Conservation (phyloP, 2,113 vertebrate genomes). For the Anoura caudifer region DNA sequence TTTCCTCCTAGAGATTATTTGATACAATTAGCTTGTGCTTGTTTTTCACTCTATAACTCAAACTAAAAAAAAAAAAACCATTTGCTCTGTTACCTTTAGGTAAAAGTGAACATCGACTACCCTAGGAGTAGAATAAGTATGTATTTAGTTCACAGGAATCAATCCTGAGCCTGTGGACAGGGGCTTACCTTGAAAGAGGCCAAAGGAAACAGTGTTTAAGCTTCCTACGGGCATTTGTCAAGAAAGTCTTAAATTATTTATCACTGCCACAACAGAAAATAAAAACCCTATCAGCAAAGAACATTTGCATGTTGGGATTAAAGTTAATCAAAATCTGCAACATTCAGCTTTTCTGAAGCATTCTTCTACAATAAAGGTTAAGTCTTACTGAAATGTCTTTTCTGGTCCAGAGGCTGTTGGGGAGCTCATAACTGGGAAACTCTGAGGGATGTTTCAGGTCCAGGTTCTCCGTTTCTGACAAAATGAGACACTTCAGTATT, state of each 20-base stretch:
- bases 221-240: neutral
- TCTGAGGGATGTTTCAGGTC: neutral
- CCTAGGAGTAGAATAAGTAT: neutral
- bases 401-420: neutral
- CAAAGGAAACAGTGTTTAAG: neutral
- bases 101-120: neutral
- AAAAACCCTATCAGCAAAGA: neutral
- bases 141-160: neutral
- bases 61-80: neutral
- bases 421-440: neutral
- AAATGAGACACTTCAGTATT: neutral
- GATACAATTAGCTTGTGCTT: constrained; percentile 42
- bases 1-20: constrained; percentile 59
- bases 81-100: neutral
- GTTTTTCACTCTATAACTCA: neutral
- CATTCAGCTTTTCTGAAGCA: neutral
- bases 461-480: neutral
- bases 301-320: neutral
- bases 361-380: neutral
- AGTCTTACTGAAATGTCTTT: neutral
- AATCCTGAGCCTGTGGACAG: neutral
- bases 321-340: constrained; percentile 22
- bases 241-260: constrained; percentile 19
- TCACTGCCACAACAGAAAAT: neutral
- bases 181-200: neutral